phyloP scores from a whole-genome alignment of 1,140 invertebrate genomes.

The Danaus plexippus region DNA sequence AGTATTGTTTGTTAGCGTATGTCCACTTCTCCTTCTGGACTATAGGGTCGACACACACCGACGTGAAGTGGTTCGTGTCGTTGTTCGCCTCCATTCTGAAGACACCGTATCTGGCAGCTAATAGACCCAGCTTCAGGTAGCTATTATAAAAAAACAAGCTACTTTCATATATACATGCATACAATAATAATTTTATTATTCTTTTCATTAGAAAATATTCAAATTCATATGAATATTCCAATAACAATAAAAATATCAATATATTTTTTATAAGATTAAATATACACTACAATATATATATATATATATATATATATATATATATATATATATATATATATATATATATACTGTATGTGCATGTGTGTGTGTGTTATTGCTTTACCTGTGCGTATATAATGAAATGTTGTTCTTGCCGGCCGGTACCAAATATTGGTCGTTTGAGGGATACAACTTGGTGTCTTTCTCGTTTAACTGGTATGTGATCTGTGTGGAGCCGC shows the following conservation, averaged over 20 bases:
- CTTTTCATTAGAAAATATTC: too few species aligned
- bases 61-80: slow-evolving; percentile 63
- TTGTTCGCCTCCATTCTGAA: slow-evolving; percentile 73
- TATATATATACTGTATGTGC: too few species aligned
- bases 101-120: slow-evolving; percentile 88
- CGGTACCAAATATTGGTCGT: slow-evolving; percentile 41
- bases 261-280: too few species aligned
- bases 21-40: slow-evolving; percentile 76
- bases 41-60: slow-evolving; percentile 86
- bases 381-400: slow-evolving; percentile 62
- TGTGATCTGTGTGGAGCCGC: slow-evolving; percentile 95
- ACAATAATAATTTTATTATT: too few species aligned
- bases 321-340: too few species aligned
- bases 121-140: slow-evolving; percentile 91
- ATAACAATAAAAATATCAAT: too few species aligned
- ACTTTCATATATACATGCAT: slow-evolving; percentile 2
- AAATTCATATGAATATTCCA: too few species aligned
- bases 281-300: too few species aligned
- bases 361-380: background rate
- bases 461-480: slow-evolving; percentile 67
- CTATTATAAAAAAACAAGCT: slow-evolving; percentile 72
- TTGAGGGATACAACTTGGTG: slow-evolving; percentile 20
- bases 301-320: too few species aligned
- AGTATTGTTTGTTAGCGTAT: slow-evolving; percentile 75
- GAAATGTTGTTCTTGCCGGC: slow-evolving; percentile 51